Evolutionary conservation across 2,113 vertebrate genomes (phyloP), one percentile per base, ranked within the genome.

Genomic region (Sapayoa aenigma): DNA sequence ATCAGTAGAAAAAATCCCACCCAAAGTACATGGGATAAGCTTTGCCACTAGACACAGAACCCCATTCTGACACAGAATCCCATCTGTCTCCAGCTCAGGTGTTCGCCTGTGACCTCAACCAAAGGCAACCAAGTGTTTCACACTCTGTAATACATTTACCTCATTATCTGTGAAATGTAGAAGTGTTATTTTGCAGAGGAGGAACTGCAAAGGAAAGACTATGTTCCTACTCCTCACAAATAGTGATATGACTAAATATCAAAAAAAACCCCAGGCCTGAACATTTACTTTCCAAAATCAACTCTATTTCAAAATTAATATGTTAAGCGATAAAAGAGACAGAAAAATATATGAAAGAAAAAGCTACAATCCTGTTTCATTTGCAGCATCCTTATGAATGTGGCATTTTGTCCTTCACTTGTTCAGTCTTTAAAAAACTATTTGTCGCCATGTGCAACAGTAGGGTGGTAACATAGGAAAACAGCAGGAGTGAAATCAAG

Each of bases 121-220:
- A 79, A 88, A 85, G 31, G 59, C 82, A 93, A 59, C 21, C 27
- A 76, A 93, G 39, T 63, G 56, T 71, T 90, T 93, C 63, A 66
- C 39, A 47, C 22, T 47, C 52, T 37, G 27, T n/a, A 74, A 68
- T 66, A 46, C 17, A n/a, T 88, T 76, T 95, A 42, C 39, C 35
- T 93, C 39, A 85, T 63, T 50, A 79, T 49, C 39, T 18, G 2
- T 55, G 33, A 93, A 89, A 59, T 71, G 30, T 27, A 55, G 41
- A 94, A 76, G 37, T 42, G 24, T 33, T 66, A 31, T 87, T 69
- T 90, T 73, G 55, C 37, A 62, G 66, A 76, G 63, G 35, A 82
- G 31, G 41, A 87, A 75, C 28, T 41, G 65, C 87, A 69, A 89
- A 4, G 33, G 65, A 72, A 95, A 84, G 37, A 56, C 22, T 71